A percentile compares a stretch with the other conserved stretches of the same genome.
These are phyloP conservation scores for Nycticebus coucang DNA, from an alignment of 2,113 vertebrate genomes.

Conservation along the genomic window DNA sequence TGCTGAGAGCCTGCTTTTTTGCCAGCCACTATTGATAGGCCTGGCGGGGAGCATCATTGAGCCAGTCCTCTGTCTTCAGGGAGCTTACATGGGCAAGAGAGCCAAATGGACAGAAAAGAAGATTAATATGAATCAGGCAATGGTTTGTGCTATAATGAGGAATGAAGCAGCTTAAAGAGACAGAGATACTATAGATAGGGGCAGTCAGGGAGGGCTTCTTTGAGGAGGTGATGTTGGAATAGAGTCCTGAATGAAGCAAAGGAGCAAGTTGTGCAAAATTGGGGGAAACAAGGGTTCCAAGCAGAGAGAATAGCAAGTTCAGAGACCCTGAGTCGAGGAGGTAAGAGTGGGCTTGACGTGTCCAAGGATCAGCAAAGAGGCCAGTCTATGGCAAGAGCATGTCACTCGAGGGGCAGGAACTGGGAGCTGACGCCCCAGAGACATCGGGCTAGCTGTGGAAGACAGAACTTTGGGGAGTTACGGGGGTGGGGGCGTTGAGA, in stretches of 20 bases:
- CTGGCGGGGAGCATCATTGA: background rate
- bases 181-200: background rate
- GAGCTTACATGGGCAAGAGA: background rate
- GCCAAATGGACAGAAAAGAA: background rate
- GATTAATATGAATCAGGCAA: background rate
- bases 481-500: background rate
- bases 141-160: background rate
- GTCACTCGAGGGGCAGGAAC: background rate
- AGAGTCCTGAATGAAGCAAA: background rate
- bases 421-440: background rate
- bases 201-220: background rate
- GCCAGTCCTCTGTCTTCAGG: background rate
- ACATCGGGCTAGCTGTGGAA: background rate
- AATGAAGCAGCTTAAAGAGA: background rate
- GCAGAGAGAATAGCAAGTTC: background rate
- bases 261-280: background rate
- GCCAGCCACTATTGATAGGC: background rate
- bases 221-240: background rate
- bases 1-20: background rate
- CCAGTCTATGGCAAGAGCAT: background rate
- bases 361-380: background rate
- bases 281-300: background rate
- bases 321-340: background rate
- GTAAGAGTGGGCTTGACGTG: background rate
- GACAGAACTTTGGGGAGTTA: background rate